Evolutionary conservation across 92 coral and sea anemone genomes (phyloP).

Genomic region (Palythoa grandis): DNA sequence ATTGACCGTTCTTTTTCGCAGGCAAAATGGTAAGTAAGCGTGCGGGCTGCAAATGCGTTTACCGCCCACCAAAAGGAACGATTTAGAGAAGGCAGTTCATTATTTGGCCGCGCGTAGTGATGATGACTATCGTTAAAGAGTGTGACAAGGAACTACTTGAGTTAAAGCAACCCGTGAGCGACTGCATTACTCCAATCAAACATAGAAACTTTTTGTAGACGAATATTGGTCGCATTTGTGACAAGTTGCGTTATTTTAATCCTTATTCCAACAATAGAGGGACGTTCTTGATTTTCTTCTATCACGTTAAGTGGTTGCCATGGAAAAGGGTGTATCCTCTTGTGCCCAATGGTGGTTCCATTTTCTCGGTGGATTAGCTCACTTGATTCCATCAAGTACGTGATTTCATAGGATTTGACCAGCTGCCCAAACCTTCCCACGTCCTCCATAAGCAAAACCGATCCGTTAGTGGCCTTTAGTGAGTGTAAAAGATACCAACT

Average conservation of each 20-base stretch:
- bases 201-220: constrained; percentile 63
- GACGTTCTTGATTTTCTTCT: constrained; percentile 8
- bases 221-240: constrained; percentile 40
- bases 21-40: too few relatives aligned
- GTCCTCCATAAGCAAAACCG: constrained; percentile 79
- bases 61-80: too few relatives aligned
- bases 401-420: constrained; percentile 59
- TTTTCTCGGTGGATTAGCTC: constrained; percentile 26
- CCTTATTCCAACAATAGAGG: constrained; percentile 49
- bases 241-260: constrained; percentile 58
- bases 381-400: constrained; percentile 40
- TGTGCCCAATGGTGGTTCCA: constrained; percentile 77
- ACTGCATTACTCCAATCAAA: constrained; percentile 76
- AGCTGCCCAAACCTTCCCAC: constrained; percentile 61
- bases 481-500: constrained; percentile 45
- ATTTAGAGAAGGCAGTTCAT: too few relatives aligned
- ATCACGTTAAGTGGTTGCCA: not conserved
- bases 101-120: too few relatives aligned
- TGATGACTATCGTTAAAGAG: not conserved
- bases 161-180: constrained; percentile 25
- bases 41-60: too few relatives aligned
- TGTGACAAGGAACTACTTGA: not conserved
- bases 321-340: constrained; percentile 82
- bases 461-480: constrained; percentile 53
- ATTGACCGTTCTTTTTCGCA: too few relatives aligned